Evolutionary conservation across 2,113 vertebrate species (phyloP), one percentile per base, ranked within the genome.

Genomic region (Rallus limicola): DNA sequence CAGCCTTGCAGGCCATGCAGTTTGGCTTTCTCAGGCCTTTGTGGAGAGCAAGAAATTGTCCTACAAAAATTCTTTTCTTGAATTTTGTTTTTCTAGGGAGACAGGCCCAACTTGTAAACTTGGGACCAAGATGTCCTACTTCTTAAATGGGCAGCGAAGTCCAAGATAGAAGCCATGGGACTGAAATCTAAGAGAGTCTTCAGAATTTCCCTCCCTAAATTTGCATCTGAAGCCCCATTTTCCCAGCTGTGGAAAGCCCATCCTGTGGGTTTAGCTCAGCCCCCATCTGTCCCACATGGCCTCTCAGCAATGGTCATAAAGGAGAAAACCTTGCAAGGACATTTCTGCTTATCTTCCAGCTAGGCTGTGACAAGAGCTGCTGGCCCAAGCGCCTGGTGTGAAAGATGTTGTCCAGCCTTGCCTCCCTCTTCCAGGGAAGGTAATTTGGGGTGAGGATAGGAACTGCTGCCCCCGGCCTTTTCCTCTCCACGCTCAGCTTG

Each of bases 11-110:
- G 81, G 56, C 69, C 2, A 0, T 8, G 85, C 68, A 16, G 13
- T 46, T 82, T 90, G 85, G 70, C 85, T 87, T 82, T 56, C 75
- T 20, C 52, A 0, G 34, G 83, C 81, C 71, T 80, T 89, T 79
- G 13, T 6, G 75, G 84, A 63, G 92, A 94, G 92, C 85, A 86
- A 29, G 85, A 90, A 85, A 91, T 90, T 92, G 84, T 72, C 65
- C 78, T 29, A 48, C 72, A 95, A 95, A 96, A 89, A 85, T 53
- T 34, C 65, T 87, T 78, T 13, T 42, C 56, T 55, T 17, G 33
- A 28, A 16, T 62, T 76, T 64, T 76, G 8, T 79, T 93, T 58
- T 79, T 38, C 63, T 69, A 50, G 82, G 21, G 81, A 92, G n/a
- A 20, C 23, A 62, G 31, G 55, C 59, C 31, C 46, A 55, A 4